Base-by-base conservation (phyloP, 2,888 invertebrate genomes). In the Yponomeuta sedellus region DNA sequence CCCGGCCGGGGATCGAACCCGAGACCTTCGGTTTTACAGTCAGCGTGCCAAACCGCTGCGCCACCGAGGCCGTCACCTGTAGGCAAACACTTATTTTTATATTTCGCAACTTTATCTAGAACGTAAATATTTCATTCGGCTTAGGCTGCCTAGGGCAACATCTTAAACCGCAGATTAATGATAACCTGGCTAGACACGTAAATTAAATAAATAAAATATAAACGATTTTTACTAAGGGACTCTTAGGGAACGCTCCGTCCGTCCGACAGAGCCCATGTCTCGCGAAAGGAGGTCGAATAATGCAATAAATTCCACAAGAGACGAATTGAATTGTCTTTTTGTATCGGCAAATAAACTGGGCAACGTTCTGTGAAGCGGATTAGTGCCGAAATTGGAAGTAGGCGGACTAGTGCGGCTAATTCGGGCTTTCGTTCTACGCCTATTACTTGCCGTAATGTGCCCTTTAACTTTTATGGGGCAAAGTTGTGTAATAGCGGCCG, bases 381-480 rank as follows among this genome's bases (percentile, higher is more conserved):
- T 12, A 59, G 59, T 20, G 59, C 22, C 44, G 5, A 52, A 52
- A 52, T 52, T 52, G 16, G n/a, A 52, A 52, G 44, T 52, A 52
- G 44, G 44, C 39, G 44, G 64, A 62, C 65, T 64, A 67, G 65
- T 57, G 39, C 59, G 61, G 61, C 66, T 66, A 67, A 67, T 67
- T 67, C 66, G 61, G 66, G 64, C 66, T 64, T 66, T 64, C 62
- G 52, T n/a, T 64, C 67, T 57, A 20, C 85, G 81, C 82, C 85
- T 87, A 88, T 88, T 89, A 87, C 88, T 88, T 85, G 83, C 79
- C 78, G 82, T 90, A 90, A 89, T 87, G 88, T 83, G 82, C 83
- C 86, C 88, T 87, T 88, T 89, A 89, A 88, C 88, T 90, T 90
- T 91, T 90, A 90, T 86, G 88, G 85, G 77, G 70, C 72, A 75